phyloP scores from a whole-genome alignment of 23 tunicate genomes.

The Ascidia mentula region DNA sequence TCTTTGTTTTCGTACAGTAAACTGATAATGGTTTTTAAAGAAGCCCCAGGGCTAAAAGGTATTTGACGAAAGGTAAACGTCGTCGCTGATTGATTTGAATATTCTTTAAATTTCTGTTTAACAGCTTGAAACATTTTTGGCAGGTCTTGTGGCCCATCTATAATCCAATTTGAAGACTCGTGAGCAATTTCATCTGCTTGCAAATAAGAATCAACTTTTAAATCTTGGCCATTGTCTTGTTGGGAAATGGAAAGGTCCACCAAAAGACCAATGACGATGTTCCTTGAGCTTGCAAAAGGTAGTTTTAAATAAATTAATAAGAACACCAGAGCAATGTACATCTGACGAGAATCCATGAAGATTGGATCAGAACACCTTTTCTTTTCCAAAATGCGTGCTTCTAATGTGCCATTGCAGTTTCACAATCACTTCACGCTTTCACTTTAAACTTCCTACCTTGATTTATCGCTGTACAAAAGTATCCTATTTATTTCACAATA shows the following conservation, averaged over 20 bases:
- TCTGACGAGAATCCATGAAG: too few species aligned
- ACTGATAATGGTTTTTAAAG: not conserved
- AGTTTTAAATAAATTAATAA: not conserved
- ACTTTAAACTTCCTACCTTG: too few species aligned
- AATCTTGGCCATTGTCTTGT: not conserved
- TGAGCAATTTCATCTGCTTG: not conserved
- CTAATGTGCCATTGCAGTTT: too few species aligned
- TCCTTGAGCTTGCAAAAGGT: not conserved
- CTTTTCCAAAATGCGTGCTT: too few species aligned
- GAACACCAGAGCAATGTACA: not conserved
- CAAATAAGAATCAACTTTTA: not conserved
- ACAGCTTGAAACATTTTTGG: constrained; percentile 7
- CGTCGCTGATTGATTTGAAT: not conserved
- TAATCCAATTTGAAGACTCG: constrained; percentile 37
- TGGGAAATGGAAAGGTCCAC: not conserved
- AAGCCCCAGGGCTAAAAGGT: not conserved
- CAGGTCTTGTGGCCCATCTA: constrained; percentile 4
- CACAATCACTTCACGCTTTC: too few species aligned
- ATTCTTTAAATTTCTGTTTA: constrained; percentile 2
- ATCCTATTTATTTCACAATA: too few species aligned
- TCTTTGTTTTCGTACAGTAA: constrained; percentile 13
- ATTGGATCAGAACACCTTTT: too few species aligned
- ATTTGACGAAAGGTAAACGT: constrained; percentile 18
- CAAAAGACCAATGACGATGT: constrained; percentile 4
- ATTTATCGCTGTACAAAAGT: too few species aligned